These are phyloP conservation scores for Callospermophilus lateralis DNA, from an alignment of 2,113 vertebrate species.

Conservation along the genomic window DNA sequence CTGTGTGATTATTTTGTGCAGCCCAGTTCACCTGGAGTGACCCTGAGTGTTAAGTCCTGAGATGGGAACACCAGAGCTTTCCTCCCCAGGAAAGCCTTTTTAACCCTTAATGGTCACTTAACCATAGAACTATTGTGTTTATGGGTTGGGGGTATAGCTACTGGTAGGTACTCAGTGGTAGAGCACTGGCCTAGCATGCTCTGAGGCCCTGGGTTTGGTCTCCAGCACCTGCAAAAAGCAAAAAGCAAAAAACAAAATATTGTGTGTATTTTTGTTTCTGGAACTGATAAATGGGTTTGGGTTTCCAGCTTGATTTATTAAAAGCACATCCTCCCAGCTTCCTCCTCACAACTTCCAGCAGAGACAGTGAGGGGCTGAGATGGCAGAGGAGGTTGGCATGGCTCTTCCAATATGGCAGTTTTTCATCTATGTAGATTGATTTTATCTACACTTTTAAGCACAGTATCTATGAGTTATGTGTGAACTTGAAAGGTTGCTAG, in stretches of 20 bases:
- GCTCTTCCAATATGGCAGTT: conserved; percentile 4
- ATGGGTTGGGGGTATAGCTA: background rate
- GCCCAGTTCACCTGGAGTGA: too few relatives aligned
- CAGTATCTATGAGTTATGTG: background rate
- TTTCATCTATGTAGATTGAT: background rate
- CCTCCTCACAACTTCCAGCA: background rate
- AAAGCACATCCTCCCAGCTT: background rate
- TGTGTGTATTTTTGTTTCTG: conserved; percentile 51
- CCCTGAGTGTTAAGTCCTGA: too few relatives aligned
- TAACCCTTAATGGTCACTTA: conserved; percentile 60
- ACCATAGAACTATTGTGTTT: conserved; percentile 46
- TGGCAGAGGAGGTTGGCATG: background rate
- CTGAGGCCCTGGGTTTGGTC: background rate
- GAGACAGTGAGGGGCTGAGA: background rate
- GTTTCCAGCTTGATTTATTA: conserved; percentile 63
- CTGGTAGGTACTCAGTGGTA: background rate
- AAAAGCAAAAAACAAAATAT: background rate
- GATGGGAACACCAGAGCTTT: background rate
- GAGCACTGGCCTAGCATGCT: background rate
- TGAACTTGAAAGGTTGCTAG: background rate
- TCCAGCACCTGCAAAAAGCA: background rate
- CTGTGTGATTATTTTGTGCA: too few relatives aligned
- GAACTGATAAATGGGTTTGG: conserved; percentile 50
- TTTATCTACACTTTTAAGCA: background rate
- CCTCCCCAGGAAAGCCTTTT: conserved; percentile 67